Conservation (phyloP, 2,888 invertebrate species). For the Pandemis heparana region DNA sequence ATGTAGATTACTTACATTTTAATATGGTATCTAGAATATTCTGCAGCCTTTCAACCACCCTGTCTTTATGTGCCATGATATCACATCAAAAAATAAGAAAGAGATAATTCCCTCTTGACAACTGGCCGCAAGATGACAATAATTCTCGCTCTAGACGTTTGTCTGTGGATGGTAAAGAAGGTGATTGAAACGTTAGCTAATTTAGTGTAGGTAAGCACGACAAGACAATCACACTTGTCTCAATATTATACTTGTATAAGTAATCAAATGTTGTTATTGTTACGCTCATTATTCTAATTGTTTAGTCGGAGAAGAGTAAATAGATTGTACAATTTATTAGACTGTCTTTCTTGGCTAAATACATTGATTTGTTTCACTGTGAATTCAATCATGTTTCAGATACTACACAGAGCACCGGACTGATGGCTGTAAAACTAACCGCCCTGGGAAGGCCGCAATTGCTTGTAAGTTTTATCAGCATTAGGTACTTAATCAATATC, state of each 20-base stretch:
- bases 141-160: no score
- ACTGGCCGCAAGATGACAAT: not conserved
- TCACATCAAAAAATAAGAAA: not conserved
- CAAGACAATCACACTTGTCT: not conserved
- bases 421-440: constrained; percentile 98
- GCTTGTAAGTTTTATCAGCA: constrained; percentile 89
- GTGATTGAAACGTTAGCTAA: not conserved
- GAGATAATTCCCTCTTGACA: not conserved
- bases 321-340: no score
- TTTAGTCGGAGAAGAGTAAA: no score
- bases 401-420: constrained; percentile 96
- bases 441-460: constrained; percentile 98
- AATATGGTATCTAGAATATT: not conserved
- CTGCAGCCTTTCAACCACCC: not conserved
- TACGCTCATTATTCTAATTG: no score
- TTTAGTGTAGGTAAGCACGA: not conserved
- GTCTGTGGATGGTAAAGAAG: not conserved
- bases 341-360: no score
- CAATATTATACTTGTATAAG: not conserved
- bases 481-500: not conserved
- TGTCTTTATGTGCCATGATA: not conserved
- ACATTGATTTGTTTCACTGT: not conserved
- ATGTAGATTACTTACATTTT: not conserved
- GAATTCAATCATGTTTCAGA: constrained; percentile 85
- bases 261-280: no score